Evolutionary conservation across 2,888 invertebrate species (phyloP).

Genomic region (Cyclophora albipunctata): DNA sequence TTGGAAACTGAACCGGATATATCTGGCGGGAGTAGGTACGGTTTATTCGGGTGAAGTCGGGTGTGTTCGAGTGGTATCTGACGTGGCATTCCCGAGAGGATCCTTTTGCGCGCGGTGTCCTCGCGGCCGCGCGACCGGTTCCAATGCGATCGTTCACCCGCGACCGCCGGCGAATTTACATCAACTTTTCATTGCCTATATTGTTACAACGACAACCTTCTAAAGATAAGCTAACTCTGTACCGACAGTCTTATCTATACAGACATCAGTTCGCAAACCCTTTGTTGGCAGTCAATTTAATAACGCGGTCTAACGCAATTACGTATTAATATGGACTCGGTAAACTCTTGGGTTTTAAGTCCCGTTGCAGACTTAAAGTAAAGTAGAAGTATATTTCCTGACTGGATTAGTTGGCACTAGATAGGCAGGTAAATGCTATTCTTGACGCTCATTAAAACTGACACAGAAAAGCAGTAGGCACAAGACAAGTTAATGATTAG

Average conservation of each 20-base stretch:
- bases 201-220: constrained; percentile 27
- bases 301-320: too few species aligned
- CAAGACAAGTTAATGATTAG: too few species aligned
- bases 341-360: too few species aligned
- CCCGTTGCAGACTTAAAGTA: too few species aligned
- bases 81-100: constrained; percentile 49
- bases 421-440: too few species aligned
- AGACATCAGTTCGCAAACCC: background rate
- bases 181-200: constrained; percentile 30
- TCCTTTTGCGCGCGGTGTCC: constrained; percentile 41
- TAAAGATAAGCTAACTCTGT: constrained; percentile 1
- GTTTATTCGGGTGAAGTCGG: constrained; percentile 13
- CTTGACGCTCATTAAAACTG: too few species aligned
- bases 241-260: background rate
- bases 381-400: too few species aligned
- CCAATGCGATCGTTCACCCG: constrained; percentile 63
- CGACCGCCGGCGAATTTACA: constrained; percentile 45
- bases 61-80: constrained; percentile 8
- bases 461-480: too few species aligned
- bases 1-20: constrained; percentile 44
- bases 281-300: too few species aligned
- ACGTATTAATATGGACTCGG: too few species aligned
- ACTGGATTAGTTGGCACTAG: too few species aligned
- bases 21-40: constrained; percentile 26
- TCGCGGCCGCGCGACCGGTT: constrained; percentile 54